Percentiles rank a stretch among this genome's conserved stretches.
These are phyloP conservation scores for Lamprotornis superbus DNA, from an alignment of 2,113 vertebrate genomes.

Conservation along the genomic window DNA sequence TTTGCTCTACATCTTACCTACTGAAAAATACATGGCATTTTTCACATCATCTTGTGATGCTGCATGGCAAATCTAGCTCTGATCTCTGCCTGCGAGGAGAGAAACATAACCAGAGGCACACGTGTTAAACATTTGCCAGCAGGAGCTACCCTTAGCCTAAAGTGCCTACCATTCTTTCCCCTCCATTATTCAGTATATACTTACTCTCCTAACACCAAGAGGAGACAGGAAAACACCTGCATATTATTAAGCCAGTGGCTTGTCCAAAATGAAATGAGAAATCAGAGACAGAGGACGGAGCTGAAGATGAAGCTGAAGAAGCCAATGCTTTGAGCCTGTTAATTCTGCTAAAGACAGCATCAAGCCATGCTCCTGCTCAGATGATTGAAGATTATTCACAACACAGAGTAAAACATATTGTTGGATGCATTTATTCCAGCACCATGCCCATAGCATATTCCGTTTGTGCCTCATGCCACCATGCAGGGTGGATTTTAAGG, in stretches of 20 bases:
- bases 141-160: background rate
- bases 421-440: background rate
- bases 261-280: background rate
- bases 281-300: background rate
- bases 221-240: background rate
- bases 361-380: background rate
- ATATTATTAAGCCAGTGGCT: background rate
- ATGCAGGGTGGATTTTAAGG: background rate
- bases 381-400: background rate
- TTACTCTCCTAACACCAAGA: background rate
- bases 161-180: background rate
- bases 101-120: background rate
- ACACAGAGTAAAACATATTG: background rate
- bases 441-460: background rate
- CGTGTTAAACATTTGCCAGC: background rate
- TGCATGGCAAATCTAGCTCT: background rate
- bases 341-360: background rate
- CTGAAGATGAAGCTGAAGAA: background rate
- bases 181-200: background rate
- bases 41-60: background rate
- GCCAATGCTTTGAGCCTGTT: background rate
- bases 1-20: slow-evolving; percentile 16
- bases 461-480: background rate
- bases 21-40: slow-evolving; percentile 50
- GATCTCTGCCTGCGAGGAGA: background rate